Percentiles rank a stretch among this genome's conserved stretches.
Conservation (phyloP, 2,888 invertebrate genomes). For the Nephrotoma appendiculata region DNA sequence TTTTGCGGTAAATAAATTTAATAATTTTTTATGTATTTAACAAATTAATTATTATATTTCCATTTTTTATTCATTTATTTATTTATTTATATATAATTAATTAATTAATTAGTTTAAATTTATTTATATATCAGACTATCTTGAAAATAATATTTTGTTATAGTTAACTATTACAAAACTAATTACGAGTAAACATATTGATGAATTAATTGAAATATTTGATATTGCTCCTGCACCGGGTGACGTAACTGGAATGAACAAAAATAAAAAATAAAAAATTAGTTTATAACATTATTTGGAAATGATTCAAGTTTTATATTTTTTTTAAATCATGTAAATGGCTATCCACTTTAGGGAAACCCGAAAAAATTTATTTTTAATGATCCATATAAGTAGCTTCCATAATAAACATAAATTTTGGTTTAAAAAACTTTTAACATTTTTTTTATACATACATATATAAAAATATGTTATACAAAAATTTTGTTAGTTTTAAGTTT, state of each 20-base stretch:
- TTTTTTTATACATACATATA: background rate
- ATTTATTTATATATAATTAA: background rate
- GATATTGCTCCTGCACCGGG: background rate
- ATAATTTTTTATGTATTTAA: background rate
- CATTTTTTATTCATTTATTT: background rate
- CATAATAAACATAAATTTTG: background rate
- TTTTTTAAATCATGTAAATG: background rate
- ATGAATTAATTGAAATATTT: background rate
- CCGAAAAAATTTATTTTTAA: background rate
- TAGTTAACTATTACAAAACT: background rate
- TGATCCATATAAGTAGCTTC: background rate
- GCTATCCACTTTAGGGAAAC: background rate
- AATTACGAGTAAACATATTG: background rate
- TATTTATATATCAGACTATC: background rate
- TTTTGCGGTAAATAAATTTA: background rate
- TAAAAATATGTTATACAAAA: background rate
- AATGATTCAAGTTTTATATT: background rate
- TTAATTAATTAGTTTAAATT: background rate
- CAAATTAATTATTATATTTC: background rate
- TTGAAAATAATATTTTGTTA: background rate
- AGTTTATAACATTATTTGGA: background rate
- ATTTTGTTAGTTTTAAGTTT: background rate
- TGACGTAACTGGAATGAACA: background rate
- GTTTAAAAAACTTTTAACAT: background rate
- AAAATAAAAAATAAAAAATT: background rate